Base-by-base conservation (phyloP, 2,113 vertebrate species). In the Trogon surrucura region DNA sequence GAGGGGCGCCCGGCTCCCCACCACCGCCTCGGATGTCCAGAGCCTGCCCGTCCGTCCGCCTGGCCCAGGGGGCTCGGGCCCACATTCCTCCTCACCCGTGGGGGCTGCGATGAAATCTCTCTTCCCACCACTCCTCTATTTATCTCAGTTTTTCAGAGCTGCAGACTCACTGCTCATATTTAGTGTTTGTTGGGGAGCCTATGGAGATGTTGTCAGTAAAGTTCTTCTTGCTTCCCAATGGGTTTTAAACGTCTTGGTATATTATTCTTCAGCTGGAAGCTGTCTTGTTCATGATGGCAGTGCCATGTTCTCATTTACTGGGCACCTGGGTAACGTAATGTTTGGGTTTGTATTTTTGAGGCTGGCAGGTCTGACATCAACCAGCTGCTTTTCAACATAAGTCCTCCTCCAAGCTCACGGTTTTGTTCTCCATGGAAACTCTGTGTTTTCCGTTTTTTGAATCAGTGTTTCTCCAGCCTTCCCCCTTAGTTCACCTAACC, bases 11-110 rank as follows among this genome's bases (percentile, higher is more conserved):
- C 54, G 16, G 74, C 53, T 85, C 80, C 71, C 80, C 41, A 50
- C 54, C 67, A 19, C 54, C 50, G 6, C 29, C 85, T 23, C 23
- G 86, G 91, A 92, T 92, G 84, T 45, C 77, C 64, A 57, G 45
- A 95, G 64, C 60, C 86, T 22, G 83, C 72, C 67, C 10, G 58
- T 32, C 44, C 2, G 1, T 20, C 65, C 0, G 16, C 70, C 61
- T 27, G 54, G 36, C 72, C 69, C 64, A 0, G 16, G 8, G 79
- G 56, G 47, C 7, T 45, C 34, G 7, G 78, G 38, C 66, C 30
- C 3, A 1, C 9, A 1, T 34, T 69, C 26, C 34, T 88, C 32
- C 44, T 26, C 27, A 1, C 6, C 1, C 2, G 0, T 4, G 23
- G 54, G 57, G 89, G 19, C 58, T 67, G 53, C 48, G 23, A n/a